These are phyloP conservation scores for Drosophila sordidapex DNA, from an alignment of 2,888 invertebrate species.

Conservation along the genomic window DNA sequence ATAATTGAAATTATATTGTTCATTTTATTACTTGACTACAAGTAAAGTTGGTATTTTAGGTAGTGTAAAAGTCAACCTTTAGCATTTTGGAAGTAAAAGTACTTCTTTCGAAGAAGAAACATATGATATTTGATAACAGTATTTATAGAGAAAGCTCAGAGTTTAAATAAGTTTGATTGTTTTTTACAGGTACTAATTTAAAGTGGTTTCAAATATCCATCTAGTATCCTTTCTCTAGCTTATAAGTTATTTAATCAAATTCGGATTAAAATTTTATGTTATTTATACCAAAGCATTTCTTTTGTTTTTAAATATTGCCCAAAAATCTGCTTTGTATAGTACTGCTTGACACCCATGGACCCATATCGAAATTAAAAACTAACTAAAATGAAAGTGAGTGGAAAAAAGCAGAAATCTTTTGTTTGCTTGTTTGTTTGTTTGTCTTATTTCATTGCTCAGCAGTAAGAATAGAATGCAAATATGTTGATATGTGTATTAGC, in stretches of 20 bases:
- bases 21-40: too few species aligned
- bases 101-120: background rate
- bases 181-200: background rate
- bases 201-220: background rate
- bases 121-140: background rate
- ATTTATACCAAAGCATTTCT: background rate
- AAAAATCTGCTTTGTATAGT: background rate
- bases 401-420: background rate
- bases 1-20: background rate
- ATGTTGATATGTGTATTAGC: conserved; percentile 13
- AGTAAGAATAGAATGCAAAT: background rate
- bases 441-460: conserved; percentile 8
- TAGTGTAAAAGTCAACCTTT: too few species aligned
- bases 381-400: conserved; percentile 6
- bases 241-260: background rate
- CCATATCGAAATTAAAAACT: background rate
- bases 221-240: background rate
- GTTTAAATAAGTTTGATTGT: background rate
- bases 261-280: background rate
- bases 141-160: background rate
- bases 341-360: background rate
- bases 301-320: background rate
- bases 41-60: too few species aligned
- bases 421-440: conserved; percentile 2
- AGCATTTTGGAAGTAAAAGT: background rate